Evolutionary conservation across 2,888 invertebrate genomes (phyloP), one percentile per base, ranked within the genome.

Genomic region (Pollenia angustigena): DNA sequence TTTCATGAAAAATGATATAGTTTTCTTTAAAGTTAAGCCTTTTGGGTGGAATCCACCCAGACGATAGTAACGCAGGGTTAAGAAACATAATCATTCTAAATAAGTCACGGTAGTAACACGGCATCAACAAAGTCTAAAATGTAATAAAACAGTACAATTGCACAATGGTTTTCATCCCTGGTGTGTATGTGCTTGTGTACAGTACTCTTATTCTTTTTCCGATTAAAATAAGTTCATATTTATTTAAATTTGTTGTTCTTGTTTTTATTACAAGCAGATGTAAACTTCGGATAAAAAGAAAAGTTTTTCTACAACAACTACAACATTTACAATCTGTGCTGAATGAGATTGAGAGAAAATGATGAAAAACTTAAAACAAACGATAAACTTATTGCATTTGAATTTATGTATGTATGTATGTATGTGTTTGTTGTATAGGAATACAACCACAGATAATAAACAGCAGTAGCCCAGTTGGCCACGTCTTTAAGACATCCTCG

Each of bases 341-440:
- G 14, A 6, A 14, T 64, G 23, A 64, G 42, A 50, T 8, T 12
- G 2, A 4, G 23, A 32, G 14, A 60, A 52, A 71, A 14, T 56
- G 48, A 78, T 46, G 56, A 18, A 68, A 71, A 80, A 80, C 60
- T 71, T 69, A 23, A 69, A 23, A 62, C 18, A 71, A 69, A 80
- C 60, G 60, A 23, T 56, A 44, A 56, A 18, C 56, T 58, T 46
- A 72, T n/a, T 72, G 71, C 71, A 72, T 46, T 58, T 58, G 9
- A 52, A 7, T 32, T 12, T 68, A 32, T 68, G 50, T 32, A 23
- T 1, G 23, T n/a, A 7, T 32, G 8, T 68, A 32, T 68, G 50
- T 6, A 2, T n/a, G 18, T 71, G 11, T 10, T 9, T 44, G n/a
- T 46, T 10, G 14, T 16, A 16, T 0, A 46, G 18, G 12, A 64